Conservation (phyloP, 2,113 vertebrate genomes). For the Tragelaphus buxtoni region DNA sequence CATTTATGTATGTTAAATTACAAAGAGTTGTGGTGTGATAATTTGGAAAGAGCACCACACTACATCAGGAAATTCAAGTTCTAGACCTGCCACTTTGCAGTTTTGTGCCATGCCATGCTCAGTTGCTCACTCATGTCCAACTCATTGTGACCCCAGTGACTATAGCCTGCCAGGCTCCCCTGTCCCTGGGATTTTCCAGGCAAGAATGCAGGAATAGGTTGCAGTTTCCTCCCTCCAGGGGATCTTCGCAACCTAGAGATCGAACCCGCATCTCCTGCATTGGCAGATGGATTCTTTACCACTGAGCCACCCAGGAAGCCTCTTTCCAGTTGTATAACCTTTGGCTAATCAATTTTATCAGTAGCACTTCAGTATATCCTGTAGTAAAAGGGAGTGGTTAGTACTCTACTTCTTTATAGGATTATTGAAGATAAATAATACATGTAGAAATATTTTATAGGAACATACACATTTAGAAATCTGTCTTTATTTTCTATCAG, state of each 20-base stretch:
- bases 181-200: not conserved
- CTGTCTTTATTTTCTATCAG: slow-evolving; percentile 75
- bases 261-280: not conserved
- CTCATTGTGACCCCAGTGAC: not conserved
- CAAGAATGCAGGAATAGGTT: not conserved
- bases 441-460: not conserved
- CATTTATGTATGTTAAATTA: not conserved
- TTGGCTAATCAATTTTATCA: not conserved
- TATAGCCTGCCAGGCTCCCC: not conserved
- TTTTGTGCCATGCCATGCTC: not conserved
- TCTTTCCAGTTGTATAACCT: not conserved
- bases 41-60: not conserved
- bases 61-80: not conserved
- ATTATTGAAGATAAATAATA: slow-evolving; percentile 32
- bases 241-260: not conserved
- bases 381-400: not conserved
- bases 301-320: not conserved
- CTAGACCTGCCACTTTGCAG: not conserved
- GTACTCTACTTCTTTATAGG: not conserved
- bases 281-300: not conserved
- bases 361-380: not conserved
- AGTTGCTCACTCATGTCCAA: not conserved
- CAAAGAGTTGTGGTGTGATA: not conserved
- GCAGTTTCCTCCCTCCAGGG: not conserved
- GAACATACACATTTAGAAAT: not conserved